Conservation (phyloP, 2,888 invertebrate genomes). For the Dryocosmus kuriphilus region DNA sequence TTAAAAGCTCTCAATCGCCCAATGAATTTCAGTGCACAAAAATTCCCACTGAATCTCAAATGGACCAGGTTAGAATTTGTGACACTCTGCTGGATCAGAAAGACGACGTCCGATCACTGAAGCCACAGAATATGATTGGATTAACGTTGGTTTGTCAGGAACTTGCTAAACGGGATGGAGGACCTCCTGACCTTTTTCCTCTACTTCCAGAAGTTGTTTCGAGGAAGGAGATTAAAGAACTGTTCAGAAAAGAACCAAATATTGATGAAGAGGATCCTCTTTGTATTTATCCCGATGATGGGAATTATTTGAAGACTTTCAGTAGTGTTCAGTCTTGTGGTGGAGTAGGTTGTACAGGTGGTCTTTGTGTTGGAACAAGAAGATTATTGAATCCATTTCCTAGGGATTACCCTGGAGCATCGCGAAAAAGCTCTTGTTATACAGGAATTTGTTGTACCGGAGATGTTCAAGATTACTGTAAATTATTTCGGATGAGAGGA, state of each 20-base stretch:
- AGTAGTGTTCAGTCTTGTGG: conserved; percentile 52
- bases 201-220: not conserved
- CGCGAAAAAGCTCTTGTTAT: conserved; percentile 23
- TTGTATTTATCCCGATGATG: conserved; percentile 43
- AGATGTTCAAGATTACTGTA: conserved; percentile 40
- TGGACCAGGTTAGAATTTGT: conserved; percentile 25
- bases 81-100: conserved; percentile 30
- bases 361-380: conserved; percentile 48
- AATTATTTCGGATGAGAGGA: conserved; percentile 59
- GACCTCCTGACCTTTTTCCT: conserved; percentile 52
- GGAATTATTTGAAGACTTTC: conserved; percentile 34
- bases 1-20: conserved; percentile 63
- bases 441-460: conserved; percentile 41
- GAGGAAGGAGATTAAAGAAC: conserved; percentile 8
- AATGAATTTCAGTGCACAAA: conserved; percentile 62
- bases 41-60: conserved; percentile 46
- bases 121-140: conserved; percentile 57
- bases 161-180: conserved; percentile 57
- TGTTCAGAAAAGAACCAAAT: not conserved
- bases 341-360: conserved; percentile 49
- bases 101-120: conserved; percentile 36
- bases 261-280: conserved; percentile 33
- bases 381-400: conserved; percentile 38
- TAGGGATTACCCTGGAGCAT: conserved; percentile 6
- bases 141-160: conserved; percentile 59